Evolutionary conservation across 1,140 invertebrate species (phyloP).

Genomic region (Philopotamus ludificatus): DNA sequence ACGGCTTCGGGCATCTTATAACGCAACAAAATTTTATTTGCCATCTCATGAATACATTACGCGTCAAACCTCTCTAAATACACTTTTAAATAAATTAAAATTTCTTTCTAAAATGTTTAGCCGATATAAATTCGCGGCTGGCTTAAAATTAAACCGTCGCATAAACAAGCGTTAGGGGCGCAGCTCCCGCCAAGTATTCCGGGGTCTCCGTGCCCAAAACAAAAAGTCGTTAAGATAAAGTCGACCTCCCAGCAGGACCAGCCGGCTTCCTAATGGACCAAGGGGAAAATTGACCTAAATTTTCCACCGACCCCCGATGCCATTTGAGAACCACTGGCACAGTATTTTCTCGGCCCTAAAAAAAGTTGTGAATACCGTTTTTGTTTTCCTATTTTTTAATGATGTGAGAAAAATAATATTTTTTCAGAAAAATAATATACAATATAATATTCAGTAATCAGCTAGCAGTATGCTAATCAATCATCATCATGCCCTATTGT

Average conservation of each 20-base stretch:
- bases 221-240: constrained; percentile 31
- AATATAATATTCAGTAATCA: no score
- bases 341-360: not conserved
- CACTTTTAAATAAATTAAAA: not conserved
- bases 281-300: constrained; percentile 24
- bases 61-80: no score
- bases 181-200: constrained; percentile 8
- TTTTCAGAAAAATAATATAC: no score
- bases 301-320: not conserved
- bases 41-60: no score
- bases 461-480: no score
- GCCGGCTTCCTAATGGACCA: constrained; percentile 19
- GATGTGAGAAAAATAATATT: no score
- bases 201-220: not conserved
- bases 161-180: constrained; percentile 27
- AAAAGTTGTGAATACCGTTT: no score
- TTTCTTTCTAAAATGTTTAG: not conserved
- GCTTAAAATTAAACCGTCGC: constrained; percentile 30
- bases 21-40: no score
- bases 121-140: constrained; percentile 19
- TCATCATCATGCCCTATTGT: no score
- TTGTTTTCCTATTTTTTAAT: no score
- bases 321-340: not conserved
- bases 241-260: not conserved
- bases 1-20: no score